These are phyloP conservation scores for Propithecus deckenii DNA, from an alignment of 2,797 vertebrate species.

Conservation along the genomic window DNA sequence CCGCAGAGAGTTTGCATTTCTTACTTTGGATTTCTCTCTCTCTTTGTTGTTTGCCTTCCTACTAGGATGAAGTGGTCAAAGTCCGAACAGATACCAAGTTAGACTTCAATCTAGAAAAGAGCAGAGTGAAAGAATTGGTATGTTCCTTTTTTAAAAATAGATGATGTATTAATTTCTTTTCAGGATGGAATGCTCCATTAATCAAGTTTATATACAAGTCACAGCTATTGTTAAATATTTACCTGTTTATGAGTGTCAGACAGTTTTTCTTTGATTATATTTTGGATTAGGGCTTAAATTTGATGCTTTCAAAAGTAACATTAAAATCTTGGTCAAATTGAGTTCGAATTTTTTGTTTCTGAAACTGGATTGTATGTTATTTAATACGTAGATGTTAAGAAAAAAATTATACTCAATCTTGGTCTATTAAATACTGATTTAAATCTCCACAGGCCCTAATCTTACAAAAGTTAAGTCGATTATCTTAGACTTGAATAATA, in stretches of 20 bases:
- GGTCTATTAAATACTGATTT: neutral
- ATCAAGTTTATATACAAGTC: neutral
- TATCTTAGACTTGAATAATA: neutral
- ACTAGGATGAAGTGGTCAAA: conserved; percentile 95
- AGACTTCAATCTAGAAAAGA: conserved; percentile 95
- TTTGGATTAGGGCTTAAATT: neutral
- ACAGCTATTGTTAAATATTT: neutral
- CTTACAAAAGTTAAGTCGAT: neutral
- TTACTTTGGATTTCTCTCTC: conserved; percentile 29
- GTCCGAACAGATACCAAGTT: conserved; percentile 91
- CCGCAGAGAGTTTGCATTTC: neutral
- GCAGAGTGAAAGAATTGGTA: conserved; percentile 94
- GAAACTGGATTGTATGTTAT: neutral
- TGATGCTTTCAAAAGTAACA: neutral
- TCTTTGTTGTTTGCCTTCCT: conserved; percentile 56
- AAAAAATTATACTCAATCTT: neutral
- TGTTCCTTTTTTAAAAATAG: conserved; percentile 70
- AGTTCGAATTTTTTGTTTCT: conserved; percentile 4
- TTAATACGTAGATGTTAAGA: neutral
- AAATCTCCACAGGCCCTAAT: neutral
- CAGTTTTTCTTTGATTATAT: neutral
- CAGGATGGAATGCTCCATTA: neutral
- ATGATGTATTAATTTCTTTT: conserved; percentile 21
- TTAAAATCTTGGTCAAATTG: conserved; percentile 42
- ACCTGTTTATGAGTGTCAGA: neutral